Base-by-base conservation (phyloP, 2,888 invertebrate genomes). In the Brachyptera putata region DNA sequence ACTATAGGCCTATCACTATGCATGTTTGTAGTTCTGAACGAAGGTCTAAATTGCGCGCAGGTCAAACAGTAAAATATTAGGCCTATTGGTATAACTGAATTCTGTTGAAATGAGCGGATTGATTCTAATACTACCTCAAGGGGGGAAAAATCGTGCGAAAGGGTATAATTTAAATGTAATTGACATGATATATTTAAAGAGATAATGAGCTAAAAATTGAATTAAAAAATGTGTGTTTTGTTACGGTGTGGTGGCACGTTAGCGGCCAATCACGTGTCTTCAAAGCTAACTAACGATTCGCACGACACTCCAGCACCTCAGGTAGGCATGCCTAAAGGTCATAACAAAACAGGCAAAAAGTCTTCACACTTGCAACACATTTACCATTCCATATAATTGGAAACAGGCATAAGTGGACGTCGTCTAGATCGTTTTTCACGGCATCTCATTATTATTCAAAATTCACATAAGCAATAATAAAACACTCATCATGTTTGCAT, bases 151-250 rank as follows among this genome's bases (percentile, higher is more conserved):
- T 11, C 30, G 30, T 21, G 3, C 5, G 21, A 7, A 16, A 43
- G 43, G 43, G 43, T 43, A 43, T 43, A 43, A 43, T 43, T 43
- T 43, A 21, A 43, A 43, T 43, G 43, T 43, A 43, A 43, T 43
- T 43, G 14, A n/a, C 21, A 30, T 36, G 22, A 34, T 53, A 53
- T 36, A 53, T 34, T 53, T 53, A 36, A 53, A 53, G 36, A 53
- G 53, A 53, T 53, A 53, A 53, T 53, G 53, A 34, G 36, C 11
- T 53, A 34, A 34, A 53, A 53, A 34, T 36, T 53, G 16, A 53
- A 53, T 16, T 53, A 34, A 53, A 53, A 34, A 11, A 34, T 4
- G 46, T n/a, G 11, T 18, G 9, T 11, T 43, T 43, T 43, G 9
- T 43, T 16, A 37, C 37, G n/a, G n/a, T 5, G 43, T 18, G 21